Base-by-base conservation (phyloP, 2,113 vertebrate genomes). In the Rallus limicola region DNA sequence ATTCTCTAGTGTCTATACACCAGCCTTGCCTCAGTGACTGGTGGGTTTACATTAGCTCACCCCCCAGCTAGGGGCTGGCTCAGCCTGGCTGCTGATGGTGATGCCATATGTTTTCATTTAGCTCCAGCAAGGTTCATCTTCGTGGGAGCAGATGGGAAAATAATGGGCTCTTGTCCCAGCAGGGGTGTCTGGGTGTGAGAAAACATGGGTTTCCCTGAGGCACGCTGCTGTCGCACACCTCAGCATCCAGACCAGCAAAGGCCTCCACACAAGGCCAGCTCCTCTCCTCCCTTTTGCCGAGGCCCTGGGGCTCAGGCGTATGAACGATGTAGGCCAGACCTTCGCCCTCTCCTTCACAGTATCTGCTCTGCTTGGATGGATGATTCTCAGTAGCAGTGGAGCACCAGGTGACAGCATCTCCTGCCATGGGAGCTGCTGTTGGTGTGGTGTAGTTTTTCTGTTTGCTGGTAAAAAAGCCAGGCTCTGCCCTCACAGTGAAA, bases 231-330 rank as follows among this genome's bases (percentile, higher is more conserved):
- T 33, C 34, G 14, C 31, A 16, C 48, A 76, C 19, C 2, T 3
- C 20, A 5, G 64, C 53, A 34, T 72, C 63, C 0, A 0, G 72
- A 55, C 24, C 6, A 3, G 40, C 40, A 46, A 46, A 89, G 28
- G 34, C 9, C 11, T 64, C 79, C 52, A n/a, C 19, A 31, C 10
- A 25, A 10, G 1, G 0, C 48, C 44, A 72, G 29, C 15, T 13
- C 31, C 28, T 3, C 44, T 64, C 6, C n/a, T 56, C 16, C 44
- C 29, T 82, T 74, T 46, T 55, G 58, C 64, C 56, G 62, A 21
- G 7, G 28, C 1, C 11, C 23, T 42, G 53, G 23, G 13, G 15
- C 9, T 68, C 86, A 64, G 34, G 14, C 11, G 2, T 38, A 11
- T 0, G 0, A 58, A 83, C 5, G 14, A 56, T 33, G 26, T 1